Percentiles rank a stretch among this genome's conserved stretches.
Conservation (phyloP, 2,113 vertebrate genomes). For the Zapornia atra region DNA sequence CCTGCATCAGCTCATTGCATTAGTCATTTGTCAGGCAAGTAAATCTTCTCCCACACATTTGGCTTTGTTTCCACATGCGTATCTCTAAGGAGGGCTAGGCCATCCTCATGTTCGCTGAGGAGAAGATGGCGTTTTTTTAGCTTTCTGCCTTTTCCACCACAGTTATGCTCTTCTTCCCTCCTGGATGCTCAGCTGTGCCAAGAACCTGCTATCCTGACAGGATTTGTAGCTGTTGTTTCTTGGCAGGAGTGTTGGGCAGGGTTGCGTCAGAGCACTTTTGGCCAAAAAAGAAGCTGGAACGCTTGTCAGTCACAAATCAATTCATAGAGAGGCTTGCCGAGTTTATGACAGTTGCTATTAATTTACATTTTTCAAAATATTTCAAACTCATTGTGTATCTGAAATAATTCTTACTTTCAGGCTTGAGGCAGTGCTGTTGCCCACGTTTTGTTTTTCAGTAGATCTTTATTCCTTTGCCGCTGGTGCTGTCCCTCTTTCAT, state of each 20-base stretch:
- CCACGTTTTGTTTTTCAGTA: background rate
- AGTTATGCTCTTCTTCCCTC: background rate
- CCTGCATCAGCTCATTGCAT: background rate
- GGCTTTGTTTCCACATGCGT: background rate
- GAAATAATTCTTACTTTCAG: background rate
- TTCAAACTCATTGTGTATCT: background rate
- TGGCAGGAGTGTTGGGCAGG: slow-evolving; percentile 8
- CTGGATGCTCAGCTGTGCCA: slow-evolving; percentile 9
- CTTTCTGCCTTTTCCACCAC: background rate
- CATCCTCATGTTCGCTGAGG: background rate
- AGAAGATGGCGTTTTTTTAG: background rate
- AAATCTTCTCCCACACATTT: slow-evolving; percentile 12
- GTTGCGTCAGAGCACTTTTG: slow-evolving; percentile 15
- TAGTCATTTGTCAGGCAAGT: background rate
- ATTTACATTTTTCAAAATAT: slow-evolving; percentile 1
- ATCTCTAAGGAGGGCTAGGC: slow-evolving; percentile 23
- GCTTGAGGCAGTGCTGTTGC: background rate
- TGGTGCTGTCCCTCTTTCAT: background rate
- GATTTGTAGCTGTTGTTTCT: slow-evolving; percentile 51
- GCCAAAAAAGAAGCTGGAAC: slow-evolving; percentile 45
- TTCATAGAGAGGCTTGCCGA: background rate
- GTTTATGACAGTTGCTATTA: slow-evolving; percentile 8
- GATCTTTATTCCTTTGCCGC: background rate
- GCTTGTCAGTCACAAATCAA: slow-evolving; percentile 10
- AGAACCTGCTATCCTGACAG: slow-evolving; percentile 27